Evolutionary conservation across 2,113 vertebrate species (phyloP), one percentile per base, ranked within the genome.

Genomic region (Monopterus albus): DNA sequence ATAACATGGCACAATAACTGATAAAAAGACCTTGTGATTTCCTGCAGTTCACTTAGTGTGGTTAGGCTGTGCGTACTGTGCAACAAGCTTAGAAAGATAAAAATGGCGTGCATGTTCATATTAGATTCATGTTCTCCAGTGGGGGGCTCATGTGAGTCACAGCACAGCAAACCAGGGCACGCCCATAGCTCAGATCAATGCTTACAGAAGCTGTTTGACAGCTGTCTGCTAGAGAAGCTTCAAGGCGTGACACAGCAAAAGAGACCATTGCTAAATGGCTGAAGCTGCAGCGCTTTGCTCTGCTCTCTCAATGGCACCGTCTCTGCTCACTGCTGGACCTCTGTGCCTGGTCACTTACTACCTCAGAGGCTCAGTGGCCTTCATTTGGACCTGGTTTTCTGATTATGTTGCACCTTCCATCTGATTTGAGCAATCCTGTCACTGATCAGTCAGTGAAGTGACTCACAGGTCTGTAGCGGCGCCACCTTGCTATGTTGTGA

Each of bases 371-470:
- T 15, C n/a, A 18, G 25, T 1, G 12, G 20, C 36, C 56, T 33
- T 18, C 3, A 4, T 38, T 36, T 55, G 46, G 51, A 55, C 33
- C 50, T 23, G 15, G 31, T 79, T 69, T 56, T 71, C 35, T 50
- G 25, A 69, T 59, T 35, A 71, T 46, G 42, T 9, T 47, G 42
- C 55, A 17, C 25, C n/a, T 63, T 18, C 13, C 13, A 18, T 51
- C 60, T 58, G 47, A 47, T 78, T 47, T 58, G 59, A 61, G 69
- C 71, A 68, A 31, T 25, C 47, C 49, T 51, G 75, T 78, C 59
- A 83, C 58, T 86, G 70, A 72, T 78, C 20, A 23, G 57, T 69
- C 61, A 68, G 52, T 18, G 42, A 53, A 65, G 46, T 81, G 78
- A 83, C 29, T 81, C 84, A 81, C 36, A 4, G n/a, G 4, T 63